Percentiles rank a stretch among this genome's conserved stretches.
These are phyloP conservation scores for Xylota sylvarum DNA, from an alignment of 2,888 invertebrate species.

Conservation along the genomic window DNA sequence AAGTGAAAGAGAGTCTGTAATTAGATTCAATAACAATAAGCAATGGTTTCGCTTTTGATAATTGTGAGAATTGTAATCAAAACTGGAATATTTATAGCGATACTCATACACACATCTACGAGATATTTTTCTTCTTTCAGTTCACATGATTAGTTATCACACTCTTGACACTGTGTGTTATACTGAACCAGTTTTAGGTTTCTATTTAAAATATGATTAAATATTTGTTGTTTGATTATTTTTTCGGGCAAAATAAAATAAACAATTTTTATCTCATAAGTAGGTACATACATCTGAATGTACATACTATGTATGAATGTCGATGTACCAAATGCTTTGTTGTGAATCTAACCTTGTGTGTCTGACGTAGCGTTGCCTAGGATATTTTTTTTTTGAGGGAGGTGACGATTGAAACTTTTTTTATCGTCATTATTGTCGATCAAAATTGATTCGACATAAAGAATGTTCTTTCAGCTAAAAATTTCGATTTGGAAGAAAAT, in stretches of 20 bases:
- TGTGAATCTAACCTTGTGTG: no score
- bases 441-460: no score
- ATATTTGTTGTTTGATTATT: constrained; percentile 13
- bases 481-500: no score
- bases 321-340: neutral
- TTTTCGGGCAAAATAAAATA: neutral
- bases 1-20: constrained; percentile 57
- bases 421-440: no score
- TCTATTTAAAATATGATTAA: constrained; percentile 17
- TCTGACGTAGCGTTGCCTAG: no score
- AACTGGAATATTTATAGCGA: constrained; percentile 11
- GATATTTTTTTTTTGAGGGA: no score
- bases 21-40: constrained; percentile 67
- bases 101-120: neutral
- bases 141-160: constrained; percentile 71
- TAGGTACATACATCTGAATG: neutral
- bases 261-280: neutral
- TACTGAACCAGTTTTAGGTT: constrained; percentile 46
- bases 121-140: constrained; percentile 22
- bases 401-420: no score
- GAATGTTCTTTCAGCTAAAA: no score
- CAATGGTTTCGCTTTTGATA: constrained; percentile 37
- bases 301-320: neutral
- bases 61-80: constrained; percentile 14
- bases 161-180: constrained; percentile 44